Base-by-base conservation (phyloP, 2,113 vertebrate genomes). In the Poicephalus gulielmi region DNA sequence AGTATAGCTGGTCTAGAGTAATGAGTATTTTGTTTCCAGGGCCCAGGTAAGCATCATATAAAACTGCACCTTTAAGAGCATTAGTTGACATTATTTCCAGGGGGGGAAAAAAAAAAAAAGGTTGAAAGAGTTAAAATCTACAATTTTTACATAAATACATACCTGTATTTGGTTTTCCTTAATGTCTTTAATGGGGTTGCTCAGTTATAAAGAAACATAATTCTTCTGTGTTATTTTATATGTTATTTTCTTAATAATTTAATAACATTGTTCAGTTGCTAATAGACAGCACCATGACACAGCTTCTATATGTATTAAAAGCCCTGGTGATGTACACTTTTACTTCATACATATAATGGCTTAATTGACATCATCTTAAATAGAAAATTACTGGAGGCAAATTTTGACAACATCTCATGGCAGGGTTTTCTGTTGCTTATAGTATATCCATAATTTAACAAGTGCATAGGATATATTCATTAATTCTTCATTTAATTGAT, bases 401-500 rank as follows among this genome's bases (percentile, higher is more conserved):
- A 80, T 85, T 95, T 86, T 91, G 92, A 87, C 50, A 92, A 33
- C n/a, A 57, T 70, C 11, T 74, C 62, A 70, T 62, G 22, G 11
- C 35, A 71, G 7, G 3, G 19, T 67, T 86, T 86, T 90, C 39
- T 75, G 8, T 62, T 93, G 44, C 31, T 81, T 83, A n/a, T 87
- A 49, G 30, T 85, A 17, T 24, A 75, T 68, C 24, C 57, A 89
- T 77, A 52, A 81, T 74, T 91, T 95, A 86, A 88, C 39, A 69
- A 86, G 13, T 57, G 23, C n/a, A 77, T 60, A 41, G 77, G 71
- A 94, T 88, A 57, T 80, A 82, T 33, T 80, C 37, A 81, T 88
- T 95, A 95, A 92, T 94, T 94, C 46, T 92, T 76, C 28, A 57
- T 87, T 93, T 94, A 96, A 91, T 91, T 93, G 50, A 86, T 88